Conservation (phyloP, 2,888 invertebrate genomes). For the Cataglyphis livida region DNA sequence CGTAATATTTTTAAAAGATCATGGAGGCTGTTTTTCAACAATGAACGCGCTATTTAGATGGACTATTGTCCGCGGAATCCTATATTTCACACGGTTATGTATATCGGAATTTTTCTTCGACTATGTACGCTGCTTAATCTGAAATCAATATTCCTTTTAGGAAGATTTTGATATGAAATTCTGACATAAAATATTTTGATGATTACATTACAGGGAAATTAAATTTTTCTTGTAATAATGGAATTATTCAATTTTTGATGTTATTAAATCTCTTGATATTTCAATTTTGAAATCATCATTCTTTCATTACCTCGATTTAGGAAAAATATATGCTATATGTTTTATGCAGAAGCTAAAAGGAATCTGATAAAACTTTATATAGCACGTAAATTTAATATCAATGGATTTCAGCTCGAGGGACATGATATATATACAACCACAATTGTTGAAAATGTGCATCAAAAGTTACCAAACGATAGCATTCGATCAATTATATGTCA, state of each 20-base stretch:
- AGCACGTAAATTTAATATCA: not conserved
- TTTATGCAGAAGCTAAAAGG: not conserved
- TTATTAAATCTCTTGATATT: not conserved
- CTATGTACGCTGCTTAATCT: not conserved
- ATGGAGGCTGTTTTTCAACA: conserved; percentile 45
- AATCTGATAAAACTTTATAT: not conserved
- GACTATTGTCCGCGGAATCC: not conserved
- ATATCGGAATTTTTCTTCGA: not conserved
- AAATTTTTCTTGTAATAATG: not conserved
- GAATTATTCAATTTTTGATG: not conserved
- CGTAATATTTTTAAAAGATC: conserved; percentile 56
- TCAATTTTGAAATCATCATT: not conserved
- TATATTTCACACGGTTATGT: not conserved
- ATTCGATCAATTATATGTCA: conserved; percentile 51
- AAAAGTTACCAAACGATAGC: conserved; percentile 22
- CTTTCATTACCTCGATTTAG: not conserved
- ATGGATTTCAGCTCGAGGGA: not conserved
- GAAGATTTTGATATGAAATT: not conserved
- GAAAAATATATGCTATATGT: not conserved
- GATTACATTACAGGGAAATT: not conserved
- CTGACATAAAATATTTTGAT: not conserved
- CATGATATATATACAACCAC: not conserved
- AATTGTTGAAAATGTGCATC: conserved; percentile 3
- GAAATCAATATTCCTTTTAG: not conserved
- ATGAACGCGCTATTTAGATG: not conserved